Conservation (phyloP, 1,140 invertebrate genomes). For the Drosophila serrata region DNA sequence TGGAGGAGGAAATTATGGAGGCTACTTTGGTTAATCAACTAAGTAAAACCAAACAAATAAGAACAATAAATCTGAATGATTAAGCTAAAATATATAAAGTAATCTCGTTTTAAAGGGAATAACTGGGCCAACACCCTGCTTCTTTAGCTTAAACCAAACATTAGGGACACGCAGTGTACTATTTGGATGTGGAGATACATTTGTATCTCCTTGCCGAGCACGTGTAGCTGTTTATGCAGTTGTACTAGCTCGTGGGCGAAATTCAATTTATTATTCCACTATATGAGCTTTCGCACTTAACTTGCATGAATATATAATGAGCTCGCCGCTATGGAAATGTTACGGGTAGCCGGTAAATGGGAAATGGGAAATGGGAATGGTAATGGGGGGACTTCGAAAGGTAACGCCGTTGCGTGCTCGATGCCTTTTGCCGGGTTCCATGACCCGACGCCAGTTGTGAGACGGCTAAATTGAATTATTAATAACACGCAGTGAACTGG, state of each 20-base stretch:
- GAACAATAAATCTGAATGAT: neutral
- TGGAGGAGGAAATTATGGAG: neutral
- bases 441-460: constrained; percentile 57
- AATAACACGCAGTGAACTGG: constrained; percentile 66
- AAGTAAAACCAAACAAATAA: neutral
- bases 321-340: constrained; percentile 20
- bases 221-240: constrained; percentile 67
- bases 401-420: constrained; percentile 53
- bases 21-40: neutral
- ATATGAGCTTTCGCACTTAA: constrained; percentile 82
- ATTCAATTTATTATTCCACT: constrained; percentile 80
- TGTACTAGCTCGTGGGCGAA: constrained; percentile 58
- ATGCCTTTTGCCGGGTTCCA: constrained; percentile 22
- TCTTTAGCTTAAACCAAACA: constrained; percentile 9
- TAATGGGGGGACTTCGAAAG: constrained; percentile 16
- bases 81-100: no score
- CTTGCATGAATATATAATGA: constrained; percentile 82
- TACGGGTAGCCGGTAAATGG: constrained; percentile 19
- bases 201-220: constrained; percentile 49
- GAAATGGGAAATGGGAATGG: constrained; percentile 7
- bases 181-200: constrained; percentile 43
- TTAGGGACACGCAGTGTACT: constrained; percentile 3
- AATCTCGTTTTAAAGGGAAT: no score
- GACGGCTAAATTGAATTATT: constrained; percentile 77
- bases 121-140: neutral